Percentiles rank a stretch among this genome's conserved stretches.
Evolutionary conservation across 2,113 vertebrate species (phyloP).

Genomic region (Chloroceryle aenea): DNA sequence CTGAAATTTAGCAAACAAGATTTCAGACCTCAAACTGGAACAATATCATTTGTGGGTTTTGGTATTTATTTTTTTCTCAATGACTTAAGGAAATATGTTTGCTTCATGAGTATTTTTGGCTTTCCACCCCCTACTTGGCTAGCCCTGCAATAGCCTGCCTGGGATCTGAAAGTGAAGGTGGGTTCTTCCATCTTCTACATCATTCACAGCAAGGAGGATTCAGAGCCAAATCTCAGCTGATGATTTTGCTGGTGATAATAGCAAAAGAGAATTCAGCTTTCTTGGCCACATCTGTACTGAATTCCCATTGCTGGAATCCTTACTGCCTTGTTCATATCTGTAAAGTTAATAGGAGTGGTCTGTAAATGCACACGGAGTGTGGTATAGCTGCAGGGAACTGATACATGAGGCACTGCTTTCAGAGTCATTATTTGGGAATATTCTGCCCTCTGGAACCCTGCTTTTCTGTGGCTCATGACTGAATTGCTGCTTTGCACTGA

Average conservation of each 20-base stretch:
- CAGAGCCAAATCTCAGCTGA: not conserved
- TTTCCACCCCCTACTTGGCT: not conserved
- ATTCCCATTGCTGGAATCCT: not conserved
- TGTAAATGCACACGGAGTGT: not conserved
- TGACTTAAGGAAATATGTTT: not conserved
- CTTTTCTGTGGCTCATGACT: not conserved
- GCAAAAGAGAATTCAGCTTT: not conserved
- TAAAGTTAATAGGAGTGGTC: not conserved
- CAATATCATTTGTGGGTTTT: not conserved
- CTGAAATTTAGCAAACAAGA: constrained; percentile 18
- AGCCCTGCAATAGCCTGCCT: not conserved
- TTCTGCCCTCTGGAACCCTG: not conserved
- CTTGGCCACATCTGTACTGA: not conserved
- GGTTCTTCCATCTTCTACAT: not conserved
- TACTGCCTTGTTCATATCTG: not conserved
- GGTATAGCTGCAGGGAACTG: not conserved
- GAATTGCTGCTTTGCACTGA: not conserved
- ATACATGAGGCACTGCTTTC: not conserved
- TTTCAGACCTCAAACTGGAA: constrained; percentile 5
- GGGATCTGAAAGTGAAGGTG: not conserved
- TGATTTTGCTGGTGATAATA: not conserved
- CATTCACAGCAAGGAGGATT: accelerated
- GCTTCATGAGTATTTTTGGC: not conserved
- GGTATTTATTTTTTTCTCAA: constrained; percentile 9
- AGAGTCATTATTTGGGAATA: not conserved